Conservation (phyloP, 2,797 vertebrate genomes). For the Sciurus carolinensis region DNA sequence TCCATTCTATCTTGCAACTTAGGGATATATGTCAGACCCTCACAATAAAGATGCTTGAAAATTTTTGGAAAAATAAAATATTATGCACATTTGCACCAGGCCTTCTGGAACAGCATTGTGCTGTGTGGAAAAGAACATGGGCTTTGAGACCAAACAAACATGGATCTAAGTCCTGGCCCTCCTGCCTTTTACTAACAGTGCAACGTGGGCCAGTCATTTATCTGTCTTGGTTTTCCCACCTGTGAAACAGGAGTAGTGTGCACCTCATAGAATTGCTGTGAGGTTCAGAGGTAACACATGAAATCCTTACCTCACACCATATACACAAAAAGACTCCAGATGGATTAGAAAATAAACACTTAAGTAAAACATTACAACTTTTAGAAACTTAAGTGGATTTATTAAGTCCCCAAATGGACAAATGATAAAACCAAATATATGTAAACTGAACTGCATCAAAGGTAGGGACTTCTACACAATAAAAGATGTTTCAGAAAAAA, state of each 20-base stretch:
- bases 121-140: not conserved
- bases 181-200: not conserved
- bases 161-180: not conserved
- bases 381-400: constrained; percentile 2
- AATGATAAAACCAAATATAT: constrained; percentile 3
- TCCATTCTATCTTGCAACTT: not conserved
- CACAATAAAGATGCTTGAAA: not conserved
- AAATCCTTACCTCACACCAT: not conserved
- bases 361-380: not conserved
- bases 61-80: not conserved
- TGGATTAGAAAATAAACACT: not conserved
- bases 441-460: not conserved
- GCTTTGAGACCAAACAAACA: not conserved
- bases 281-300: not conserved
- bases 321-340: not conserved
- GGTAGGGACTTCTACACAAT: not conserved
- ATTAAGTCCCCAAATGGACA: constrained; percentile 4
- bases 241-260: not conserved
- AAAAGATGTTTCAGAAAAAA: not conserved
- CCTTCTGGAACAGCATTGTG: not conserved
- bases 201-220: not conserved
- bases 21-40: not conserved
- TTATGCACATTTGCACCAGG: not conserved
- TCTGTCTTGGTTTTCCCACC: not conserved
- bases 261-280: not conserved